Percentiles rank a stretch among this genome's conserved stretches.
Evolutionary conservation across 1,140 invertebrate species (phyloP).

Genomic region (Stratiolaelaps scimitus): DNA sequence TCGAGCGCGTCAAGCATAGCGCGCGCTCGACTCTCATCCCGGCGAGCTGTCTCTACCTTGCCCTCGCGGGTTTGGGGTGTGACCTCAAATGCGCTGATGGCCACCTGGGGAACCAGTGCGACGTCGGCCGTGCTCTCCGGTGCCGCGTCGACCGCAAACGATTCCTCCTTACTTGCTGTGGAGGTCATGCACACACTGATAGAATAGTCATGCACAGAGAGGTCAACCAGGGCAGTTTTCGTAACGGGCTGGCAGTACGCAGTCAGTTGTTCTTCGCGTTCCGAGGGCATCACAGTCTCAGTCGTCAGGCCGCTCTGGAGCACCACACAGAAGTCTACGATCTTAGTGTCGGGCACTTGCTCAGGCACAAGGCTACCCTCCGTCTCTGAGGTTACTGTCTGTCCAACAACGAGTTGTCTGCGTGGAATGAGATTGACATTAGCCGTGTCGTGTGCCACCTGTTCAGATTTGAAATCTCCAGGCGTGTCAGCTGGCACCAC

Average conservation of each 20-base stretch:
- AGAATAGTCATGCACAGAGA: slow-evolving; percentile 26
- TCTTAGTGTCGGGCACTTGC: slow-evolving; percentile 28
- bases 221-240: slow-evolving; percentile 13
- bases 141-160: slow-evolving; percentile 14
- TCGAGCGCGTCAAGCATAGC: slow-evolving; percentile 3
- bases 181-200: slow-evolving; percentile 28
- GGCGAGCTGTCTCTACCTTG: slow-evolving; percentile 1
- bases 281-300: slow-evolving; percentile 24
- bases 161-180: slow-evolving; percentile 28
- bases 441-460: slow-evolving; percentile 3
- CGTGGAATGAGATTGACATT: neutral
- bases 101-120: slow-evolving; percentile 6
- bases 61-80: slow-evolving; percentile 25
- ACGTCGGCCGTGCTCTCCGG: slow-evolving; percentile 12
- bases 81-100: slow-evolving; percentile 26
- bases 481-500: neutral
- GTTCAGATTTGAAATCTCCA: neutral
- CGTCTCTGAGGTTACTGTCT: slow-evolving; percentile 12
- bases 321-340: slow-evolving; percentile 28
- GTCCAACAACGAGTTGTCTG: slow-evolving; percentile 18
- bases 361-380: slow-evolving; percentile 26
- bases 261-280: slow-evolving; percentile 21
- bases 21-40: neutral
- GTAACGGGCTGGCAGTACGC: slow-evolving; percentile 18
- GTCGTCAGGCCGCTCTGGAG: slow-evolving; percentile 22